Base-by-base conservation (phyloP, 2,113 vertebrate species). In the Solenodon paradoxus region DNA sequence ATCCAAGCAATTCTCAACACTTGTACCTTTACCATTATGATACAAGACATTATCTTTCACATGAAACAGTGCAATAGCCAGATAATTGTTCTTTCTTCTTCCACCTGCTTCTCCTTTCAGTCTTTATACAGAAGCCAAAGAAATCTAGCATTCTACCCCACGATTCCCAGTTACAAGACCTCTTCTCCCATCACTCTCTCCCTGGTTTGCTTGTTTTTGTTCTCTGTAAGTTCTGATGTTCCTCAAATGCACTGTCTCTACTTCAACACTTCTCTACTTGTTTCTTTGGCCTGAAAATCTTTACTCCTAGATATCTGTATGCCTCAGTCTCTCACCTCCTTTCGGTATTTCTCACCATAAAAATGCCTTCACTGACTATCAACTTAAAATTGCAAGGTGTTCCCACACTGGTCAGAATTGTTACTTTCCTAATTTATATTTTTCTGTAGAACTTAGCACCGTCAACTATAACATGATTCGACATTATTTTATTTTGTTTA, bases 381-480 rank as follows among this genome's bases (percentile, higher is more conserved):
- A 3, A 4, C 64, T 85, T 75, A 75, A 84, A 84, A 53, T 17
- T 10, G 12, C 11, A 19, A 66, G 17, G 12, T 4, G 61, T 17
- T 71, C 4, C 38, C 5, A n/a, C 7, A 49, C 0, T 2, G 53
- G 2, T 5, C 40, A 7, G 16, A n/a, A 1, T 16, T 63, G 3
- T 74, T 38, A 32, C 8, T 57, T 72, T 7, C 35, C 5, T 87
- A 32, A 2, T 51, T 91, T 61, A 24, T 35, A 61, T 42, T 75
- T 66, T 94, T 53, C n/a, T 71, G 12, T 10, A 53, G 10, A 32
- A 72, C 8, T 10, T 72, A 74, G 4, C 3, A 59, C 3, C 11
- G 38, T 79, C 35, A 5, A 75, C 47, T 9, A 35, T 53, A 92
- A 26, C 1, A 53, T 61, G 17, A 66, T 32, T 91, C 59, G 35